Base-by-base conservation (phyloP, 2,888 invertebrate species). In the Acrobasis suavella region DNA sequence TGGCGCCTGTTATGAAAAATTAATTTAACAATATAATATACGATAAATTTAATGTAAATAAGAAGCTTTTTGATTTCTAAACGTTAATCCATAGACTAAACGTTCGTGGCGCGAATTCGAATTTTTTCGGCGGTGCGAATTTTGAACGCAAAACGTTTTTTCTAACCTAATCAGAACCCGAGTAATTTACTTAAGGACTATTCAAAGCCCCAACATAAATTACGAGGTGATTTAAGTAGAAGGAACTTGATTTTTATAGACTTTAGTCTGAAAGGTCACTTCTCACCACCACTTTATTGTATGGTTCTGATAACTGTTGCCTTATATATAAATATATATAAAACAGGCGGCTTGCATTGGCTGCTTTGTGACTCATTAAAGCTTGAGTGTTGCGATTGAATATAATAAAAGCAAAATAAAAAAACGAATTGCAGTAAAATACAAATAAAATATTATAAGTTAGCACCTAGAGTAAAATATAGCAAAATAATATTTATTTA, bases 161-260 rank as follows among this genome's bases (percentile, higher is more conserved):
- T 90, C 91, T 91, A 89, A 89, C 91, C 90, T 91, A 92, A 93
- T 93, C 93, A 93, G 91, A 93, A 93, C 93, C 93, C 90, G 91
- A 91, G 85, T 89, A 93, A 92, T 93, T 93, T 93, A 93, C 92
- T 89, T 75, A 87, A 85, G 86, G 80, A 72, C 80, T 73, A 49
- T 38, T 50, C n/a, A 52, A 63, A 71, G 81, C 72, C 82, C 87
- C 87, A 86, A 86, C 75, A 90, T 93, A 93, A 93, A 93, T 92
- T 89, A 91, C 86, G 93, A 91, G 93, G 93, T 93, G 93, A 93
- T 93, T 92, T 85, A 84, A 91, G 91, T 87, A 91, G 91, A 91
- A 92, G 90, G 87, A 90, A 85, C 83, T 76, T 82, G 78, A 78
- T 80, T 79, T 78, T 75, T 73, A 32, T 77, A 82, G 83, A 85